phyloP scores from a whole-genome alignment of 2,113 vertebrate species.

The Varanus komodoensis region DNA sequence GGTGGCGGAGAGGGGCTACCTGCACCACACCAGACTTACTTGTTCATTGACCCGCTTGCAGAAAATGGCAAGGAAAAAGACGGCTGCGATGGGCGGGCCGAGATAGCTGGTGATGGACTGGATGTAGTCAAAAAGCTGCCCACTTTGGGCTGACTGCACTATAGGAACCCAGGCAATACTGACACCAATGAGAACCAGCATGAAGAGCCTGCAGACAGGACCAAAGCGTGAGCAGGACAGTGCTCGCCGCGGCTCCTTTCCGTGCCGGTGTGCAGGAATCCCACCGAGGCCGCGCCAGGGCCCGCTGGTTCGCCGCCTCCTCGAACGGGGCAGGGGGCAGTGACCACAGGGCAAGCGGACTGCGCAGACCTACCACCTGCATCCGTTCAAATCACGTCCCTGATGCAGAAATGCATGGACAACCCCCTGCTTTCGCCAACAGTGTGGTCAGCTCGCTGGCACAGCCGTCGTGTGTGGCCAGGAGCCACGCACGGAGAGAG shows the following conservation, averaged over 20 bases:
- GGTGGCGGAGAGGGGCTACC: neutral
- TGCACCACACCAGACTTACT: slow-evolving; percentile 71
- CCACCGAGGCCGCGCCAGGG: neutral
- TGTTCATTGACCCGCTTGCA: slow-evolving; percentile 91
- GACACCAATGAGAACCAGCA: slow-evolving; percentile 87
- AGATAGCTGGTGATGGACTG: slow-evolving; percentile 94
- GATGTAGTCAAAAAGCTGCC: slow-evolving; percentile 96
- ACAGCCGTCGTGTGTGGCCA: neutral
- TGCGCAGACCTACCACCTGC: neutral
- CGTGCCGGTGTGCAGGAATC: slow-evolving; percentile 8
- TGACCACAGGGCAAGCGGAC: no score
- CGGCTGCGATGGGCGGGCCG: slow-evolving; percentile 90
- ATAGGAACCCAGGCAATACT: slow-evolving; percentile 97
- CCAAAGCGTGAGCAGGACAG: slow-evolving; percentile 27
- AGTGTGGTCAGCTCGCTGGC: neutral
- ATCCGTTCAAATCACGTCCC: neutral
- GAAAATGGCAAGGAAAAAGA: slow-evolving; percentile 92
- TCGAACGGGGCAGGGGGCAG: no score
- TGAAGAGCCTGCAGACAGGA: slow-evolving; percentile 86
- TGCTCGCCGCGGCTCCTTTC: neutral
- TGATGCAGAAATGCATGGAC: slow-evolving; percentile 2
- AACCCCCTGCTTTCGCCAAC: neutral
- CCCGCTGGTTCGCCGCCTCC: no score
- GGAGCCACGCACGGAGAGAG: no score
- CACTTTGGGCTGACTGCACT: slow-evolving; percentile 89